Base-by-base conservation (phyloP, 2,888 invertebrate species). In the Orchesellides sinensis region DNA sequence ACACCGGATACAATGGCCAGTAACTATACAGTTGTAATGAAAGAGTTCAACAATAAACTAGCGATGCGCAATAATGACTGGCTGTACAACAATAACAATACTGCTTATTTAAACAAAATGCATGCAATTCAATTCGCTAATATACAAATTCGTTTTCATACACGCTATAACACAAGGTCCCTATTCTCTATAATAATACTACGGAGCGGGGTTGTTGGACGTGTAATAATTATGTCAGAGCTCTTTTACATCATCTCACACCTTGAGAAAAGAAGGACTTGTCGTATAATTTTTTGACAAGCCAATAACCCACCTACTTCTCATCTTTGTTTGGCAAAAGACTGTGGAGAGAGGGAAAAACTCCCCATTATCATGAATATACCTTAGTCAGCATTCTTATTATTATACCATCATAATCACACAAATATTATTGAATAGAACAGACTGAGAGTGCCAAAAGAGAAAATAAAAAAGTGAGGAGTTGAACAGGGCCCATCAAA, bases 171-270 rank as follows among this genome's bases (percentile, higher is more conserved):
- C 19, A 49, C 49, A 49, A 17, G 49, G 6, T 17, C 49, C 19
- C 49, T 17, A 21, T 6, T 4, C 17, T 14, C 19, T n/a, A 6
- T 59, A 32, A 73, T 59, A 32, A 54, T 68, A 19, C 17, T 65
- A 14, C 25, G 59, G 40, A 10, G 52, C 54, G 73, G 40, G 80
- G 56, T 80, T 80, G 80, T 80, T 73, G 66, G 66, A 65, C 72
- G 80, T 59, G 80, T 80, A 80, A 80, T 80, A 73, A 80, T 80
- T 80, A 80, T 80, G 80, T 73, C 80, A 79, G 45, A 73, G 68
- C 27, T 59, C 65, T 72, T 72, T 80, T 66, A 40, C 66, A 70
- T 78, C 80, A 65, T 72, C 49, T 68, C 70, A 73, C 80, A 80
- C 80, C 80, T 80, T 66, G 52, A 56, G 66, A 73, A 80, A 59